Evolutionary conservation across 1,140 invertebrate genomes (phyloP).

Genomic region (Drosophila obscura): DNA sequence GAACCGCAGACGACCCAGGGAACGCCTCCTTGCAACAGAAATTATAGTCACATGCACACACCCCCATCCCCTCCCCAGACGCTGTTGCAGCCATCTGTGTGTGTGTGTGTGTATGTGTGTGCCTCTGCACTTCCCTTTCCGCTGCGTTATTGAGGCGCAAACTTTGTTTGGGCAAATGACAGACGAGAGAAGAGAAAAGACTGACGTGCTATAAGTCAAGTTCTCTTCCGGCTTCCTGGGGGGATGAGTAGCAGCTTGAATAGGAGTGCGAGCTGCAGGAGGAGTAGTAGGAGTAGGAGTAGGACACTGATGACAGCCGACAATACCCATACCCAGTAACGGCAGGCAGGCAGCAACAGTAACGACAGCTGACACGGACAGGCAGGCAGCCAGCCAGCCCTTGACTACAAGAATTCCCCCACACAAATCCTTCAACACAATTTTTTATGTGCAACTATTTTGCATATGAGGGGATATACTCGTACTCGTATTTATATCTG

Average conservation of each 20-base stretch:
- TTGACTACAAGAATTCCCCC: no score
- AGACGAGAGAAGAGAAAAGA: constrained; percentile 1
- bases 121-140: constrained; percentile 72
- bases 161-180: constrained; percentile 51
- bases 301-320: constrained; percentile 42
- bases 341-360: constrained; percentile 21
- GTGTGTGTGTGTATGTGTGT: constrained; percentile 1
- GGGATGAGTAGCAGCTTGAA: constrained; percentile 14
- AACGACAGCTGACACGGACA: constrained; percentile 41
- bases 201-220: constrained; percentile 55
- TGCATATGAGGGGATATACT: constrained; percentile 48
- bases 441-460: constrained; percentile 73
- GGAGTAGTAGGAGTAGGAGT: constrained; percentile 18
- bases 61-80: background rate
- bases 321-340: constrained; percentile 16
- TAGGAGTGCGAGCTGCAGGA: background rate
- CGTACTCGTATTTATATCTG: no score
- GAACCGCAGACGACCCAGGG: constrained; percentile 17
- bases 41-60: constrained; percentile 46
- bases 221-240: constrained; percentile 62
- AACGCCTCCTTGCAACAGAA: constrained; percentile 44
- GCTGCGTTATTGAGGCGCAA: constrained; percentile 57
- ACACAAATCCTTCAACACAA: constrained; percentile 58
- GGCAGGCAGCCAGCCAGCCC: constrained; percentile 12
- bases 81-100: background rate